phyloP scores from a whole-genome alignment of 2,113 vertebrate species.

The Panurus biarmicus region DNA sequence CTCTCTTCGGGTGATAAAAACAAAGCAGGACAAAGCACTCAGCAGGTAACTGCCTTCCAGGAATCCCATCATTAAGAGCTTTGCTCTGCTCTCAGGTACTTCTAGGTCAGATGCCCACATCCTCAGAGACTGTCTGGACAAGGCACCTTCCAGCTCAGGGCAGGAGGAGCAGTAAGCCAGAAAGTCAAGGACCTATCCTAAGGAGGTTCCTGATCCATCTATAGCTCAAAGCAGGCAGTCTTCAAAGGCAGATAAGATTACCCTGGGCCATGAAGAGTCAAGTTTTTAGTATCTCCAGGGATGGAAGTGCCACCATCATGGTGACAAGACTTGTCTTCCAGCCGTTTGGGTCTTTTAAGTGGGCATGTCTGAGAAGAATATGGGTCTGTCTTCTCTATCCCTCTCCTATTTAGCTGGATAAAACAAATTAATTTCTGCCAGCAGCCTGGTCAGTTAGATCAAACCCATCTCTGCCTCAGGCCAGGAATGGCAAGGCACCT shows the following conservation, averaged over 20 bases:
- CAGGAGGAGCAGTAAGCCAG: not conserved
- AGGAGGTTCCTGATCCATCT: not conserved
- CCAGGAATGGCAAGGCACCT: not conserved
- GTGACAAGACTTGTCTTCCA: not conserved
- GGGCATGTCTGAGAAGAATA: not conserved
- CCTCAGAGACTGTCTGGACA: not conserved
- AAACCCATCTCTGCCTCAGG: not conserved
- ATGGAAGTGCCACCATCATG: not conserved
- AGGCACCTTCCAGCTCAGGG: not conserved
- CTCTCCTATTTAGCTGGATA: not conserved
- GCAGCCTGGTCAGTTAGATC: not conserved
- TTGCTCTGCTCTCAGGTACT: not conserved
- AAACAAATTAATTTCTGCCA: not conserved
- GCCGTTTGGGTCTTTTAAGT: not conserved
- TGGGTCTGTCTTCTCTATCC: not conserved
- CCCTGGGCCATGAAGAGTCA: not conserved
- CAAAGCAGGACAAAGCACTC: conserved; percentile 3
- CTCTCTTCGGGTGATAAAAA: not conserved
- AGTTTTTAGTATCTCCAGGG: not conserved
- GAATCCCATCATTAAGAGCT: not conserved
- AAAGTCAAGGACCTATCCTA: not conserved
- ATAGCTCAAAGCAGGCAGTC: not conserved
- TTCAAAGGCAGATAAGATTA: not conserved
- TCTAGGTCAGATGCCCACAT: not conserved
- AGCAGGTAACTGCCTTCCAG: not conserved